Conservation (phyloP, 2,113 vertebrate species). For the Engystomops pustulosus region DNA sequence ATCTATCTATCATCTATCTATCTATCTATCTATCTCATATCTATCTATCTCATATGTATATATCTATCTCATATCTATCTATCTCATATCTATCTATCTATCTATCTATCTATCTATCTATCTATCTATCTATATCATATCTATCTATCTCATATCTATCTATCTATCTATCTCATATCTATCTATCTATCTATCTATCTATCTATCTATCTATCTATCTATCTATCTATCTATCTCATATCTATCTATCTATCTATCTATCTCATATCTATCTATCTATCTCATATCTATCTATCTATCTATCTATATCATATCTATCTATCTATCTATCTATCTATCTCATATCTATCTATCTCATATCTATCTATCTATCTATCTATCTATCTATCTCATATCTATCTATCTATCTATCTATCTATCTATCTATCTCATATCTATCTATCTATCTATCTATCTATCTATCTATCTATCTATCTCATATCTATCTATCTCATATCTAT, state of each 20-base stretch:
- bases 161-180: conserved; percentile 17
- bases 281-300: conserved; percentile 13
- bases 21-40: not conserved
- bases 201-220: conserved; percentile 50
- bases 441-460: not conserved
- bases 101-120: conserved; percentile 33
- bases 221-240: conserved; percentile 41
- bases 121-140: not conserved
- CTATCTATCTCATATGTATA: conserved; percentile 28
- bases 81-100: conserved; percentile 49
- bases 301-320: conserved; percentile 6
- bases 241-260: conserved; percentile 39
- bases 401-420: conserved; percentile 45
- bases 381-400: conserved; percentile 49
- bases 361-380: no score
- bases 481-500: no score
- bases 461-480: conserved; percentile 28
- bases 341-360: no score
- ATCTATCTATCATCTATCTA: not conserved
- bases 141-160: not conserved
- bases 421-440: conserved; percentile 52
- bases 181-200: conserved; percentile 42
- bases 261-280: conserved; percentile 31
- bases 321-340: no score
- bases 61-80: conserved; percentile 9